These are phyloP conservation scores for Halcyon leucocephala DNA, from an alignment of 2,797 vertebrate genomes.

Conservation along the genomic window DNA sequence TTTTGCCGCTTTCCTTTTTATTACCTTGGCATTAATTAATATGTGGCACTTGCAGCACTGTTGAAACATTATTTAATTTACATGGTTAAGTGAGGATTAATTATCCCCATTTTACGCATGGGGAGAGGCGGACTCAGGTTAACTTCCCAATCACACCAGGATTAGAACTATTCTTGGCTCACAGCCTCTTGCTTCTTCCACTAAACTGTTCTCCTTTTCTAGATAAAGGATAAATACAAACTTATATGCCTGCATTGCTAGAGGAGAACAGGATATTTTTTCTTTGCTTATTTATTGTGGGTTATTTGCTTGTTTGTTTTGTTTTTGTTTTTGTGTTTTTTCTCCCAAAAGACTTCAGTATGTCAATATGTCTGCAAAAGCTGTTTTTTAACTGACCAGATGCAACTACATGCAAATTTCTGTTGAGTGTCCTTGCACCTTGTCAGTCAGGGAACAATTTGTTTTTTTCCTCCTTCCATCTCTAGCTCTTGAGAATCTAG, in stretches of 20 bases:
- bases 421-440: not conserved
- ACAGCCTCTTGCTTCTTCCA: conserved; percentile 11
- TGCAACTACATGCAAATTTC: not conserved
- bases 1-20: conserved; percentile 39
- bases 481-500: not conserved
- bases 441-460: not conserved
- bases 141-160: conserved; percentile 40
- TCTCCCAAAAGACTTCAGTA: not conserved
- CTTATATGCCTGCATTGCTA: not conserved
- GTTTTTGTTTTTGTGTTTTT: not conserved
- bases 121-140: conserved; percentile 63
- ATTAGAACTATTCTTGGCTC: conserved; percentile 48
- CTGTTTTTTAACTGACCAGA: not conserved
- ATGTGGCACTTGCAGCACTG: conserved; percentile 49
- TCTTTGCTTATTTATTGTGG: not conserved
- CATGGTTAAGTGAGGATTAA: conserved; percentile 69
- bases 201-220: not conserved
- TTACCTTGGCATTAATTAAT: conserved; percentile 59
- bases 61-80: conserved; percentile 72
- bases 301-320: too few relatives aligned
- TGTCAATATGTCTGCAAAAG: not conserved
- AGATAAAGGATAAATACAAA: not conserved
- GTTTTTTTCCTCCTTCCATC: not conserved
- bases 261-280: not conserved
- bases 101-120: conserved; percentile 67